Base-by-base conservation (phyloP, 2,888 invertebrate species). In the Ormyrus rosae region DNA sequence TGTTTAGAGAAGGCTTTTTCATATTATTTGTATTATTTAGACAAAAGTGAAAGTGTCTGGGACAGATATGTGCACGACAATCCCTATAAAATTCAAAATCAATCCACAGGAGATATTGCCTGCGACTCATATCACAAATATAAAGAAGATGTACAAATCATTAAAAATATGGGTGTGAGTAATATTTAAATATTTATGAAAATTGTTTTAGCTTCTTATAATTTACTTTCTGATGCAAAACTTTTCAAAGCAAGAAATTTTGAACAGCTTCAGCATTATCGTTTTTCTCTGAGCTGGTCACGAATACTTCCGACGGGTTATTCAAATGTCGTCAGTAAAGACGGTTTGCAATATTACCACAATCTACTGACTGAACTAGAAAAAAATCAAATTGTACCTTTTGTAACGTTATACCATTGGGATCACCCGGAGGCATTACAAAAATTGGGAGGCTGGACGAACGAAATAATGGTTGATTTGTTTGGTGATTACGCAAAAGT, bases 51-150 rank as follows among this genome's bases (percentile, higher is more conserved):
- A 85, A 95, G 92, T 87, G 92, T 94, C 86, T 94, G 94, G 93
- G 94, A 94, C 85, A 89, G 91, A 75, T 90, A 92, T 84, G 90
- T 91, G 0, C 94, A 93, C 80, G 90, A 87, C 0, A 90, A 92
- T 81, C 91, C 92, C 46, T 92, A 92, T 48, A 91, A 92, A 69
- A 92, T 95, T 8, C 88, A 87, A 83, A 92, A 94, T 82, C 89
- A 91, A 6, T 91, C 92, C 0, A 94, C 93, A 78, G 95, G 93
- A 0, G 94, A 95, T 82, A 91, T 94, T 0, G 94, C 95, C 0
- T 94, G 94, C 50, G 94, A 95, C 87, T 95, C 94, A 9, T 95
- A 94, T 86, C 93, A 94, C 86, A 92, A 93, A 78, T 94, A 93
- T 87, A 92, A 92, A 85, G 93, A 94, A 86, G 90, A 87, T 71